phyloP scores from a whole-genome alignment of 2,797 vertebrate genomes.

The Enteromius argenteus region DNA sequence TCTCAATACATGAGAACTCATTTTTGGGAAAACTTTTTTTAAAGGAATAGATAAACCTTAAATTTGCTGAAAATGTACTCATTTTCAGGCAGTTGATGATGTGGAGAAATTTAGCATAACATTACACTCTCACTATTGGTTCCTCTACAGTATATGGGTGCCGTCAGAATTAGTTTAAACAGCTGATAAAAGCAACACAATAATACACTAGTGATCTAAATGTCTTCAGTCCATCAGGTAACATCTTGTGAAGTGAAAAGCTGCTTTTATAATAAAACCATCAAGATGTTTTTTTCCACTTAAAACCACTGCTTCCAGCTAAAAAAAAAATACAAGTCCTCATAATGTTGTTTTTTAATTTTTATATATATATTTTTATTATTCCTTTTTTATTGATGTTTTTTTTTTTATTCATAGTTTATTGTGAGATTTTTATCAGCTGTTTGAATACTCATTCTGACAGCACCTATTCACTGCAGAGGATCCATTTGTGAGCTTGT shows the following conservation, averaged over 20 bases:
- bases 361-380: too few relatives aligned
- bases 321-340: not conserved
- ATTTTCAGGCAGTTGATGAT: not conserved
- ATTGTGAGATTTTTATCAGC: not conserved
- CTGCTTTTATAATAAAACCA: not conserved
- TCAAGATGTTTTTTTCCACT: not conserved
- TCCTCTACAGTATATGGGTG: not conserved
- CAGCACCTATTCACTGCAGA: not conserved
- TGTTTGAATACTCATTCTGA: not conserved
- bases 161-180: not conserved
- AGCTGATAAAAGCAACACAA: not conserved
- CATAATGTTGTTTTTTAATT: not conserved
- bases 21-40: not conserved
- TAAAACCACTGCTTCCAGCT: not conserved
- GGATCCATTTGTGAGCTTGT: not conserved
- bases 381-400: not conserved
- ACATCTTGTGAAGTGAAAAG: not conserved
- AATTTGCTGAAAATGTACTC: not conserved
- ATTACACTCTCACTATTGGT: not conserved
- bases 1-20: not conserved
- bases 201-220: not conserved
- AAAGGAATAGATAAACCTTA: not conserved
- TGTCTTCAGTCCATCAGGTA: not conserved
- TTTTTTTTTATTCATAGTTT: not conserved
- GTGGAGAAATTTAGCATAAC: not conserved